Conservation (phyloP, 2,888 invertebrate genomes). For the Drepanosiphum platanoidis region DNA sequence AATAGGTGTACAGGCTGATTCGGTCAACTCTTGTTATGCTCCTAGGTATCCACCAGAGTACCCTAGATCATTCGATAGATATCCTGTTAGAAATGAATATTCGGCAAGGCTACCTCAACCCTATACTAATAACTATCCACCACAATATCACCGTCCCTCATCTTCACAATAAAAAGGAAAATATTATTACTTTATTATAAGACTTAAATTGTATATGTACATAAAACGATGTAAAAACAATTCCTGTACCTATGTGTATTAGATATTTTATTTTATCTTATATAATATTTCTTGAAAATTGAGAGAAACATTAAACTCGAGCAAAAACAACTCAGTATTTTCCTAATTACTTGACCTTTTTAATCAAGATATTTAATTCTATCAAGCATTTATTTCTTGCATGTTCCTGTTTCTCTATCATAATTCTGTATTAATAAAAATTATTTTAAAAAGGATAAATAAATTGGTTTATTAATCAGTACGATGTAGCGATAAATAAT, state of each 20-base stretch:
- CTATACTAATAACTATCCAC: constrained; percentile 43
- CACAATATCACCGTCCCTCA: constrained; percentile 50
- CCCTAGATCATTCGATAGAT: constrained; percentile 51
- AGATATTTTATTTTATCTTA: constrained; percentile 37
- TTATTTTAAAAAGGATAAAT: constrained; percentile 27
- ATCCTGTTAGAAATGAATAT: constrained; percentile 34
- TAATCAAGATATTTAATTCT: constrained; percentile 53
- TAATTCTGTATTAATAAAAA: constrained; percentile 18
- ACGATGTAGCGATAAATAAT: constrained; percentile 47
- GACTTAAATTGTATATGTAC: constrained; percentile 29
- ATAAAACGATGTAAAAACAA: constrained; percentile 10
- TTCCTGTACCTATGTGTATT: constrained; percentile 10
- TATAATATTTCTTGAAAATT: constrained; percentile 4
- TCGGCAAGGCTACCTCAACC: constrained; percentile 28
- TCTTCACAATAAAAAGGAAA: constrained; percentile 40
- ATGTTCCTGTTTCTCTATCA: constrained; percentile 57
- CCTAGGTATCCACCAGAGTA: constrained; percentile 46
- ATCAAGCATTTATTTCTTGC: constrained; percentile 56
- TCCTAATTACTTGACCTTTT: constrained; percentile 41
- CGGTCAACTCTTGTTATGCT: constrained; percentile 13
- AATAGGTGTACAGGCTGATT: constrained; percentile 38
- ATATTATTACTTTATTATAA: constrained; percentile 27
- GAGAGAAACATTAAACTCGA: constrained; percentile 7
- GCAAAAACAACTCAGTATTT: constrained; percentile 59
- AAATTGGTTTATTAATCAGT: constrained; percentile 43